Evolutionary conservation across 2,113 vertebrate genomes (phyloP).

Genomic region (Glaucomys volans): DNA sequence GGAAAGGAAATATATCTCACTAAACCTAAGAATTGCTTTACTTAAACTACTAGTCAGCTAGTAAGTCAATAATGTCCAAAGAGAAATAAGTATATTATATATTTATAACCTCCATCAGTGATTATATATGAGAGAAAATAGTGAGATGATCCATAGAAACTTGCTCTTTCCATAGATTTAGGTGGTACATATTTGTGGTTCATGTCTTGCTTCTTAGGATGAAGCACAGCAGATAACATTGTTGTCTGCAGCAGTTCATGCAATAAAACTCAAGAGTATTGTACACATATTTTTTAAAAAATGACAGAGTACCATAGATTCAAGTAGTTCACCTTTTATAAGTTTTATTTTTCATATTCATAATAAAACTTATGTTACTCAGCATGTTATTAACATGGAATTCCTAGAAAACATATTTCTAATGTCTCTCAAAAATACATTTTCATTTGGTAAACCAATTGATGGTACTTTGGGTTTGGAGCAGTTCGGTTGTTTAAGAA

Average conservation of each 20-base stretch:
- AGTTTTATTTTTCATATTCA: background rate
- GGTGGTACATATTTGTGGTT: background rate
- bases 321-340: background rate
- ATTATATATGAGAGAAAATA: background rate
- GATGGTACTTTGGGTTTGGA: background rate
- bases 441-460: conserved; percentile 9
- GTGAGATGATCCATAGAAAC: background rate
- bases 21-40: conserved; percentile 20
- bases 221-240: background rate
- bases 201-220: background rate
- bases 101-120: background rate
- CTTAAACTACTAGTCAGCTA: background rate
- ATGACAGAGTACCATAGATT: background rate
- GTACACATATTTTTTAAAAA: background rate
- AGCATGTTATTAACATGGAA: background rate
- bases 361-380: background rate
- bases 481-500: background rate
- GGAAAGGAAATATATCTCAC: background rate
- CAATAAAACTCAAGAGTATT: background rate
- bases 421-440: background rate
- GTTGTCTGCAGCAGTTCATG: background rate
- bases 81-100: background rate
- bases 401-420: background rate
- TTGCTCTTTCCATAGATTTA: background rate
- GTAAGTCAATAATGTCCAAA: background rate